Evolutionary conservation across 1,140 invertebrate genomes (phyloP), one percentile per base, ranked within the genome.

Genomic region (Panagrolaimus sp.): DNA sequence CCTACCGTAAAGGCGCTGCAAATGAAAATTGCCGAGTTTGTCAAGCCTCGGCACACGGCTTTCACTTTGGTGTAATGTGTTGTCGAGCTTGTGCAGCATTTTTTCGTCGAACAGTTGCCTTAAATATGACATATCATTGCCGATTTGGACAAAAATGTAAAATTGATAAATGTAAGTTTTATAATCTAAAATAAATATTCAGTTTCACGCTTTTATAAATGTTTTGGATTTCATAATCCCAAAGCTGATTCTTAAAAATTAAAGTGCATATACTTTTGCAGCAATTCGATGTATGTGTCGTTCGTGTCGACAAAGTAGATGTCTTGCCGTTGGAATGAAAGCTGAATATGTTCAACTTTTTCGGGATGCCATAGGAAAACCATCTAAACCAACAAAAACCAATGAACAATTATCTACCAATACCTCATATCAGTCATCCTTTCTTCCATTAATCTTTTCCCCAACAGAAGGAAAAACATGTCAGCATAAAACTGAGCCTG

Each of bases 81-180:
- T 52, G 48, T 52, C 48, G 48, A 24, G 48, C 48, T 15, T 52
- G 48, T 52, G 48, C 48, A 24, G 48, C 48, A n/a, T 52, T 52
- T 52, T 52, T 52, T 52, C 48, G 48, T 21, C 48, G 48, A 8
- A 52, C 48, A 14, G 26, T 52, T 4, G 48, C 48, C 0, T 52
- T 52, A 24, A 52, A 52, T 52, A 52, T 52, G 48, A n/a, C 17
- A 8, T 52, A 52, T 52, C 26, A 21, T 52, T 52, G 48, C 26
- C 48, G 48, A 24, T 52, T 52, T 52, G n/a, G 26, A 52, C n/a
- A 24, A n/a, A 52, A 52, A 52, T 52, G 48, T 52, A 52, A 21
- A n/a, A 52, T 52, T 12, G 48, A 52, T 52, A 52, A 52, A 15
- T 52, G 48, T 52, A 10, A 52, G 48, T 52, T 52, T 52, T n/a